phyloP scores from a whole-genome alignment of 1,140 invertebrate species.

The Scaptodrosophila lebanonensis region DNA sequence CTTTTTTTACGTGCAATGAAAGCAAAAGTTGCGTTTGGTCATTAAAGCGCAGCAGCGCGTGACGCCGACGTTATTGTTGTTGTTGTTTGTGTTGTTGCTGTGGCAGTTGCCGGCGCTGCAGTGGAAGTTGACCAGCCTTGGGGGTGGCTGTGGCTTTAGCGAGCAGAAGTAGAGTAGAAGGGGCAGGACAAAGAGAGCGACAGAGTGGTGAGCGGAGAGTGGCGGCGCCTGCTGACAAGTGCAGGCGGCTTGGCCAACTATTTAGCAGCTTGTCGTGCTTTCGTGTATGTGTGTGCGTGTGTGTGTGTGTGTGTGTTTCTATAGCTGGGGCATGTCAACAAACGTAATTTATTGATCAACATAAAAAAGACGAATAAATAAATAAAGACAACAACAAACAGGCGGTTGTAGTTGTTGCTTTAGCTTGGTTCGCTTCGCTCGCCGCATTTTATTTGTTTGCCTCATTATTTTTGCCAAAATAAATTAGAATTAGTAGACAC shows the following conservation, averaged over 20 bases:
- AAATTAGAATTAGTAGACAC: slow-evolving; percentile 69
- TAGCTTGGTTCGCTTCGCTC: too few species aligned
- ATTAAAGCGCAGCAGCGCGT: slow-evolving; percentile 66
- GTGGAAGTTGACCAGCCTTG: slow-evolving; percentile 60
- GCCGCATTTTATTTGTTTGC: slow-evolving; percentile 19
- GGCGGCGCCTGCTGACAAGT: too few species aligned
- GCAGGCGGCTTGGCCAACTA: too few species aligned
- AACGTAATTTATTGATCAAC: slow-evolving; percentile 65
- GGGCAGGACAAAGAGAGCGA: not conserved
- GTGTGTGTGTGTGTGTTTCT: slow-evolving; percentile 1
- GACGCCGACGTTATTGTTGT: slow-evolving; percentile 20
- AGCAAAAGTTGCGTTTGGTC: slow-evolving; percentile 63
- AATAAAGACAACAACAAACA: slow-evolving; percentile 33
- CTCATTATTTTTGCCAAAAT: slow-evolving; percentile 58
- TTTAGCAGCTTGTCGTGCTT: too few species aligned
- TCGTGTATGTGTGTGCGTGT: slow-evolving; percentile 4
- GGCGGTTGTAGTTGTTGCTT: too few species aligned
- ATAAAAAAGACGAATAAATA: slow-evolving; percentile 50
- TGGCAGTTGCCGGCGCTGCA: slow-evolving; percentile 28
- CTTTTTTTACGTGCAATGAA: slow-evolving; percentile 58
- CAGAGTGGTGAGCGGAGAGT: not conserved
- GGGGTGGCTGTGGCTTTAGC: slow-evolving; percentile 14
- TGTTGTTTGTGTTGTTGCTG: slow-evolving; percentile 6
- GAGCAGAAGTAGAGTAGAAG: not conserved
- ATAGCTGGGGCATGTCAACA: slow-evolving; percentile 56